A percentile compares a stretch with the other conserved stretches of the same genome.
These are phyloP conservation scores for Urocolius indicus DNA, from an alignment of 2,113 vertebrate genomes.

Conservation along the genomic window DNA sequence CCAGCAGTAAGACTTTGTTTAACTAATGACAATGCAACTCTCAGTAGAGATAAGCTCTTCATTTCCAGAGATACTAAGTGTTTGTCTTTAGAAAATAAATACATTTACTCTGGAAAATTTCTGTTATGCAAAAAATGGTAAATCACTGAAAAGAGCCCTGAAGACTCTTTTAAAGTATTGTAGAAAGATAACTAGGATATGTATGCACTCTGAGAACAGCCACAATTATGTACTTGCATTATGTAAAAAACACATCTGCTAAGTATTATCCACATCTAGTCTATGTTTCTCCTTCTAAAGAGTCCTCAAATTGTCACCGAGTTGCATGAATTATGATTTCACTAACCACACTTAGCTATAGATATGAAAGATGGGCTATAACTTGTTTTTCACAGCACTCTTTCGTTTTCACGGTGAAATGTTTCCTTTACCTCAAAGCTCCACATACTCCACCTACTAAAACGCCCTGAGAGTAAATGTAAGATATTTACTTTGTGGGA, in stretches of 20 bases:
- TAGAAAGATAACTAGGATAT: not conserved
- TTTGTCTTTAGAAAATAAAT: not conserved
- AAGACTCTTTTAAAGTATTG: not conserved
- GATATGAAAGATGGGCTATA: not conserved
- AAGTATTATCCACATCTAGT: not conserved
- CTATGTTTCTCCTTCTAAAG: not conserved
- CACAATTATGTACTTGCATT: not conserved
- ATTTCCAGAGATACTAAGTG: not conserved
- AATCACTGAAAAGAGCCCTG: not conserved
- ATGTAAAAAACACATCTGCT: not conserved
- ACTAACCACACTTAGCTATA: not conserved
- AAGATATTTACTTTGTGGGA: conserved; percentile 73
- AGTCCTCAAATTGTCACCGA: not conserved
- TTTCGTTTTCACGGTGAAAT: not conserved
- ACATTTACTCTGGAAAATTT: not conserved
- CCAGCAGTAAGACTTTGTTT: not conserved
- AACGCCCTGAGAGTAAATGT: conserved; percentile 70
- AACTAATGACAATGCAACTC: not conserved
- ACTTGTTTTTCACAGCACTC: not conserved
- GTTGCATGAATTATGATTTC: not conserved
- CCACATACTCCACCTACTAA: not conserved
- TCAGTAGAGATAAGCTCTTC: not conserved
- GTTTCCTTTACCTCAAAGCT: not conserved
- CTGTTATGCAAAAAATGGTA: not conserved
- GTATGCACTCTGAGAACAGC: not conserved